Evolutionary conservation across 2,888 invertebrate species (phyloP).

Genomic region (Drosophila algonquin): DNA sequence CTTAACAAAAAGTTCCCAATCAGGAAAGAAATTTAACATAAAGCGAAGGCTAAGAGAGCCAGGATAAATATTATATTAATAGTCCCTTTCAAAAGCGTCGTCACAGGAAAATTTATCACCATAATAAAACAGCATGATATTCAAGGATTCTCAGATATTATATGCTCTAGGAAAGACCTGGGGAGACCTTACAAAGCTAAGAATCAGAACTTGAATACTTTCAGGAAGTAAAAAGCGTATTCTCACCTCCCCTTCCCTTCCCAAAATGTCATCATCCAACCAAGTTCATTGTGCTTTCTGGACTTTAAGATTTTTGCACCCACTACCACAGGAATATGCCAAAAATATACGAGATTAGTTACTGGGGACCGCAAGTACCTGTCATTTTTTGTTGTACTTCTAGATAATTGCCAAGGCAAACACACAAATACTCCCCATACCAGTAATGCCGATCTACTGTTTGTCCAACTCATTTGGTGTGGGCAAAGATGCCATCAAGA

Average conservation of each 20-base stretch:
- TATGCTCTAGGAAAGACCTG: background rate
- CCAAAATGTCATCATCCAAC: background rate
- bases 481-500: slow-evolving; percentile 11
- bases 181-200: background rate
- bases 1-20: no score
- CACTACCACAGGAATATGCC: slow-evolving; percentile 25
- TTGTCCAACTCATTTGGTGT: slow-evolving; percentile 14
- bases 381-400: slow-evolving; percentile 26
- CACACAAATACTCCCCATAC: slow-evolving; percentile 7
- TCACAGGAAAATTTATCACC: background rate
- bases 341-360: background rate
- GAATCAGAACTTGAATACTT: background rate
- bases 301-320: slow-evolving; percentile 11
- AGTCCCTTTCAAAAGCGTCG: background rate
- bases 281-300: background rate
- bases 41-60: no score
- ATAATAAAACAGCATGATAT: no score
- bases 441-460: background rate
- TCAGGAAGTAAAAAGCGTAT: background rate
- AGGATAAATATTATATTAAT: no score
- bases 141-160: background rate
- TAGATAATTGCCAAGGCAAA: slow-evolving; percentile 35
- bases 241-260: background rate
- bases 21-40: no score
- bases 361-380: slow-evolving; percentile 14